Conservation (phyloP, 1,140 invertebrate species). For the Drosophila pandora region DNA sequence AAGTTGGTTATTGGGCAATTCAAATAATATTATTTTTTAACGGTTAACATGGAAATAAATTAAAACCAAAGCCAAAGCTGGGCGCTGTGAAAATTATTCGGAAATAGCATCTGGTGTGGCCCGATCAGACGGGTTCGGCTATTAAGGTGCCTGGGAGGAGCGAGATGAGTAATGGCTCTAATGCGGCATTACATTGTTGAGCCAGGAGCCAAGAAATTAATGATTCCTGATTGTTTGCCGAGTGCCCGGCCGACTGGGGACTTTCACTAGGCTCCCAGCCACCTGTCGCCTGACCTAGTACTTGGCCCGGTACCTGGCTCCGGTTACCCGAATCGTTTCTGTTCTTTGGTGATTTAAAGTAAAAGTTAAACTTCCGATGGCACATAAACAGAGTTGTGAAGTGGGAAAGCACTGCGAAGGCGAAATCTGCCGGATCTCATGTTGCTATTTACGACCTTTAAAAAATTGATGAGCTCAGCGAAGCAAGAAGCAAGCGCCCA, state of each 20-base stretch:
- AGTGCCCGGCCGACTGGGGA: too few relatives aligned
- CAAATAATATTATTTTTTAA: too few relatives aligned
- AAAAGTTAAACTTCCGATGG: conserved; percentile 1
- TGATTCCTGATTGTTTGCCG: not conserved
- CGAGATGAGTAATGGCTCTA: not conserved
- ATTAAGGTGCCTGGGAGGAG: too few relatives aligned
- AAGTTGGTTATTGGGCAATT: too few relatives aligned
- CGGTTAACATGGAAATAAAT: too few relatives aligned
- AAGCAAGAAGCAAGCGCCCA: conserved; percentile 40
- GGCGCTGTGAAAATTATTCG: too few relatives aligned
- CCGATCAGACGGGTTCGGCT: not conserved
- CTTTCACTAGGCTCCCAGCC: too few relatives aligned
- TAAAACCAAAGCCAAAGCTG: too few relatives aligned
- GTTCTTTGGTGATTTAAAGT: not conserved
- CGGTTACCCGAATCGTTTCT: not conserved
- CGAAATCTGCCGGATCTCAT: conserved; percentile 28
- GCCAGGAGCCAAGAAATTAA: not conserved
- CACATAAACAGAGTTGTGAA: not conserved
- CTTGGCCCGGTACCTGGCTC: not conserved
- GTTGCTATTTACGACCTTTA: conserved; percentile 31
- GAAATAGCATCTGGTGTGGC: not conserved
- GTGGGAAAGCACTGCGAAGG: not conserved
- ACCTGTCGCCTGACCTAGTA: too few relatives aligned
- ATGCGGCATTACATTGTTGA: too few relatives aligned
- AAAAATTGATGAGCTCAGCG: conserved; percentile 67